Conservation (phyloP, 1,140 invertebrate species). For the Halyomorpha halys region DNA sequence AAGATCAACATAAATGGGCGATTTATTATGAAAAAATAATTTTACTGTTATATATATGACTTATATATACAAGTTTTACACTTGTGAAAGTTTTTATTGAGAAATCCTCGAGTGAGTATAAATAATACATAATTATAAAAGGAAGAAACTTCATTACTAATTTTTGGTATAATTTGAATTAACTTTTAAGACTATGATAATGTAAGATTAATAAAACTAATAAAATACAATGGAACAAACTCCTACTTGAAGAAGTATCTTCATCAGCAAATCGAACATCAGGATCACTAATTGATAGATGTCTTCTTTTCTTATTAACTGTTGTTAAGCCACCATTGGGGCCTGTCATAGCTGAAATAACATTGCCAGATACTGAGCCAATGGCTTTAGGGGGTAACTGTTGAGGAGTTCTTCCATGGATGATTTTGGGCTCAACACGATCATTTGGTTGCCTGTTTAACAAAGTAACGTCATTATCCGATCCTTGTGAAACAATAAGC, state of each 20-base stretch:
- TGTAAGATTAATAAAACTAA: not conserved
- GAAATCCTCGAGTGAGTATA: no score
- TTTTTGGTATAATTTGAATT: no score
- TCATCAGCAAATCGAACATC: constrained; percentile 62
- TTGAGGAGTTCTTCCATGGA: constrained; percentile 52
- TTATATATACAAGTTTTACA: no score
- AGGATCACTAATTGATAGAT: constrained; percentile 51
- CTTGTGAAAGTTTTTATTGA: no score
- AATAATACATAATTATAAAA: no score
- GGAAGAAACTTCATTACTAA: no score
- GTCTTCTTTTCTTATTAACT: constrained; percentile 54
- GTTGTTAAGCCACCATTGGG: constrained; percentile 65
- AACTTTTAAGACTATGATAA: no score
- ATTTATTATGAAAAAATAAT: no score
- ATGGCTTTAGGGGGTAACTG: constrained; percentile 50
- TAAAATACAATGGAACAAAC: not conserved
- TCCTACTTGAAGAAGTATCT: constrained; percentile 15
- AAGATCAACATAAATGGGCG: no score
- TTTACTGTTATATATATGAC: no score
- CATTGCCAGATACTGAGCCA: constrained; percentile 34
- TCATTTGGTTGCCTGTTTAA: constrained; percentile 29
- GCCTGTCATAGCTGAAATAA: constrained; percentile 59
- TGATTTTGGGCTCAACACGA: constrained; percentile 46
- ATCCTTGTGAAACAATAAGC: not conserved
- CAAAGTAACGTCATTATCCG: not conserved